Evolutionary conservation across 2,797 vertebrate species (phyloP), one percentile per base, ranked within the genome.

Genomic region (Anguilla obscura): DNA sequence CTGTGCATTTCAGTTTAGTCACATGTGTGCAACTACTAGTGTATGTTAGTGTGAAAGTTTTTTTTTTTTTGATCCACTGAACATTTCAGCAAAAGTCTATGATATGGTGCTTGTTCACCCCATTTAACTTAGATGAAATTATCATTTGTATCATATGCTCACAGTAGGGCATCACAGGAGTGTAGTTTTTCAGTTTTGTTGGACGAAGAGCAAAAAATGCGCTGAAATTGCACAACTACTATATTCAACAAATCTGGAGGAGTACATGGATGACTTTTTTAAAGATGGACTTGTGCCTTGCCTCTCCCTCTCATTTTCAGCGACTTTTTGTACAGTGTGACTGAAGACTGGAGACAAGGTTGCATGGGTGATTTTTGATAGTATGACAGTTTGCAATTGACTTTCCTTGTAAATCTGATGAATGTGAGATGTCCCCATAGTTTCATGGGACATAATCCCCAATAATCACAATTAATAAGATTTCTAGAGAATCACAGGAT

Each of bases 261-360:
- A 54, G 14, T 16, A 58, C 3, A 16, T 16, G 14, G 56, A 58
- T 16, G 16, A 58, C 56, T 58, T 58, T 58, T 58, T 58, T 21
- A 58, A 54, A 24, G 24, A 69, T 6, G 7, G 18, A 60, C 14
- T 66, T 66, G 2, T 6, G 21, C 21, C 21, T 6, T n/a, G 60
- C 24, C 60, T 10, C 60, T 94, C 93, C 93, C 93, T 93, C 18
- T 90, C 90, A 54, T 58, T 90, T 86, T 88, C 66, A 91, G 88
- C 87, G 89, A 76, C 90, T 88, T 91, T 89, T 92, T 91, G 71
- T 79, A 63, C 9, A 58, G 52, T 18, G 27, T 50, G 80, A 12
- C 69, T 71, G 69, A 71, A 71, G n/a, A 71, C 10, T 33, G 69
- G 27, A 27, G 60, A 66, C 91, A 91, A 85, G 89, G 91, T 88